Percentiles rank a stretch among this genome's conserved stretches.
phyloP scores from a whole-genome alignment of 2,888 invertebrate genomes.

The Drosophila tanythrix region DNA sequence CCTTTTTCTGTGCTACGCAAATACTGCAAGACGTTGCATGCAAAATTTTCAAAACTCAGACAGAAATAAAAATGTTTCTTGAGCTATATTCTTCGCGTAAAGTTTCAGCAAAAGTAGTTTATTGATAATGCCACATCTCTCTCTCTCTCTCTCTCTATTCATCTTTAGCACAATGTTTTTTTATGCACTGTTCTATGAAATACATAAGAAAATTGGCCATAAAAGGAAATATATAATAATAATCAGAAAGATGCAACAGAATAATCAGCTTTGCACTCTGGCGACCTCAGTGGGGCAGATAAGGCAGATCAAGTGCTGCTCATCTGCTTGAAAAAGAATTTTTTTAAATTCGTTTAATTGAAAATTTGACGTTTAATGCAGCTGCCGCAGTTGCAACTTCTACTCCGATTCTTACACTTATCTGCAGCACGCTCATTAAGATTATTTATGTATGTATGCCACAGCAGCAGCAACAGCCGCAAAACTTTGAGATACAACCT shows the following conservation, averaged over 20 bases:
- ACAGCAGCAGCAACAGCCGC: conserved; percentile 9
- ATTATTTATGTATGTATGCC: conserved; percentile 51
- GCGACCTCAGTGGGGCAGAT: conserved; percentile 43
- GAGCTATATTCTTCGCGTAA: not conserved
- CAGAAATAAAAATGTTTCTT: conserved; percentile 7
- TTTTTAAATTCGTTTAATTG: conserved; percentile 26
- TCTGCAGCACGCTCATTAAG: conserved; percentile 45
- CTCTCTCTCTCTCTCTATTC: not conserved
- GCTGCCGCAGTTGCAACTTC: conserved; percentile 2
- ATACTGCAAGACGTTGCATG: conserved; percentile 2
- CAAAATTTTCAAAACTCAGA: not conserved
- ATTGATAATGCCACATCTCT: not conserved
- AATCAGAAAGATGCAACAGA: conserved; percentile 20
- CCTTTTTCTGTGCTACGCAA: conserved; percentile 6
- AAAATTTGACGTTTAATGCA: conserved; percentile 14
- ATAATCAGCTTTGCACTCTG: conserved; percentile 43
- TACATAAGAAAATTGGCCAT: not conserved
- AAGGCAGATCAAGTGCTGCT: conserved; percentile 22
- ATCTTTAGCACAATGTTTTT: not conserved
- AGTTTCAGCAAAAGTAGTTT: not conserved
- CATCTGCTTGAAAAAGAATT: not conserved
- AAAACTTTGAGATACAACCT: conserved; percentile 7
- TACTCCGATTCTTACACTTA: conserved; percentile 1
- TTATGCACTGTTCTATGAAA: not conserved
- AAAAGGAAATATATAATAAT: conserved; percentile 5